Base-by-base conservation (phyloP, 64 coral and sea anemone species). In the Platygyra sinensis region DNA sequence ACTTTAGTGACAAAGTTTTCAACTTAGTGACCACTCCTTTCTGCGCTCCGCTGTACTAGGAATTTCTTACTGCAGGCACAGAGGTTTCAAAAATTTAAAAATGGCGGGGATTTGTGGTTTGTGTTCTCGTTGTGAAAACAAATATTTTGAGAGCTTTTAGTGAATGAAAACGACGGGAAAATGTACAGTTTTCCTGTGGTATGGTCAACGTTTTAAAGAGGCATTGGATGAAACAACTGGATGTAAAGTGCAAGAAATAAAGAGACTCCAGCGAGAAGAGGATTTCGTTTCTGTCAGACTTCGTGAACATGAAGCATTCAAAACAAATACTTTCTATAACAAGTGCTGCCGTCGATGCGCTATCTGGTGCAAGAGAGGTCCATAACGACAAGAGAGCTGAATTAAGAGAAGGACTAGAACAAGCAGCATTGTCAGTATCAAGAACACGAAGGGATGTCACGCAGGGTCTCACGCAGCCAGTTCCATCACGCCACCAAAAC, bases 251-350 rank as follows among this genome's bases (percentile, higher is more conserved):
- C 60, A 60, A 61, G 71, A 77, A 89, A 49, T 52, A 28, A 13
- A 16, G 16, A 74, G 52, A 79, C 30, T 50, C n/a, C 16, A 19
- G 46, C 62, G 38, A 25, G 20, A 63, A 84, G 36, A 71, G 38
- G 67, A 10, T 67, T 72, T 51, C 30, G 24, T 94, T 80, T 52
- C 20, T 72, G 17, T 46, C 42, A 46, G 42, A 52, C 36, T 20
- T 83, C 10, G 16, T 50, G 2, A 42, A 42, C 36, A 90, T 80
- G 67, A 72, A 42, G 39, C 62, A 90, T 80, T 72, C 74, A 65
- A 93, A 39, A 65, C 93, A 98, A 67, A 95, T 98, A 75, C 90
- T 98, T 14, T 92, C 81, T 0, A 76, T 98, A 55, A 98, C 96
- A 25, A 93, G 36, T 81, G 96, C 96, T 78, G 96, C 96, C 14